phyloP scores from a whole-genome alignment of 2,888 invertebrate genomes.

The Pegoplata infirma region DNA sequence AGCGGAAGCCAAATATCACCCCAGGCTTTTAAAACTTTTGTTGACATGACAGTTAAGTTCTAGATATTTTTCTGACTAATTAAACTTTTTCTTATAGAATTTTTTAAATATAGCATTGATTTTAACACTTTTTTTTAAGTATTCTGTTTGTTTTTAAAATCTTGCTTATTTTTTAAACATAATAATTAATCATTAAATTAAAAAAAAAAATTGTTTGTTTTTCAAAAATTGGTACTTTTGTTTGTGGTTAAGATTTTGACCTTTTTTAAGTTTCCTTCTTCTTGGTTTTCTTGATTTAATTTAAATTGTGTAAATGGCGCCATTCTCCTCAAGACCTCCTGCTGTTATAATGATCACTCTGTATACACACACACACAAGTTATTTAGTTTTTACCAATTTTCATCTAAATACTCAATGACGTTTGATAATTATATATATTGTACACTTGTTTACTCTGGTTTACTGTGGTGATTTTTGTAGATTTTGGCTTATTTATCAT shows the following conservation, averaged over 20 bases:
- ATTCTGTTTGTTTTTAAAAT: background rate
- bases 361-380: no score
- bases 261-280: no score
- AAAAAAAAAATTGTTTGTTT: slow-evolving; percentile 20
- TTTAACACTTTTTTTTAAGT: background rate
- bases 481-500: slow-evolving; percentile 23
- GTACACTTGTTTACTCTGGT: slow-evolving; percentile 37
- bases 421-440: slow-evolving; percentile 51
- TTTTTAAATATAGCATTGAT: no score
- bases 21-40: no score
- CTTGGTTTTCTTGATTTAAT: slow-evolving; percentile 41
- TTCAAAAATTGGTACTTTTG: background rate
- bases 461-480: background rate
- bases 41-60: no score
- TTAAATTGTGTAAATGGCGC: slow-evolving; percentile 57
- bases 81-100: no score
- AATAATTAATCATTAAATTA: background rate
- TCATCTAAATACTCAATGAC: slow-evolving; percentile 36
- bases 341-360: slow-evolving; percentile 61
- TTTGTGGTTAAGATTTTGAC: slow-evolving; percentile 2
- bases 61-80: no score
- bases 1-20: no score
- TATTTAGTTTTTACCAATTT: slow-evolving; percentile 10
- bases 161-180: background rate
- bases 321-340: slow-evolving; percentile 48